phyloP scores from a whole-genome alignment of 2,888 invertebrate genomes.

The Dryadula phaetusa region DNA sequence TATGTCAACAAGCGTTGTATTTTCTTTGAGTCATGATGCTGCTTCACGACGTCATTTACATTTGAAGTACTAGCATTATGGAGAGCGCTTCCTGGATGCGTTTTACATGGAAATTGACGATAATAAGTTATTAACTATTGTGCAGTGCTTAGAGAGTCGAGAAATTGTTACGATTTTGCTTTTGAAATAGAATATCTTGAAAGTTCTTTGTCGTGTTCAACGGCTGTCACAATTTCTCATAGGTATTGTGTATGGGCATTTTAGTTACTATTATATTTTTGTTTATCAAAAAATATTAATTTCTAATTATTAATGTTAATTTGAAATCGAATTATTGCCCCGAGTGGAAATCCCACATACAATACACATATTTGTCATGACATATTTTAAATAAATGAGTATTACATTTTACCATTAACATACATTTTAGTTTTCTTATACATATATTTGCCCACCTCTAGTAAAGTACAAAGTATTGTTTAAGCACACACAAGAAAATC shows the following conservation, averaged over 20 bases:
- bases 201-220: neutral
- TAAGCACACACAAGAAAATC: neutral
- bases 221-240: neutral
- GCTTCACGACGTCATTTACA: slow-evolving; percentile 41
- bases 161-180: slow-evolving; percentile 14
- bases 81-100: slow-evolving; percentile 37
- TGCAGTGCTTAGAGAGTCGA: slow-evolving; percentile 3
- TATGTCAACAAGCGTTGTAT: slow-evolving; percentile 22
- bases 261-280: too few relatives aligned
- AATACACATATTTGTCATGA: too few relatives aligned
- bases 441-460: slow-evolving; percentile 4
- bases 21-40: slow-evolving; percentile 18
- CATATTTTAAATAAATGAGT: too few relatives aligned
- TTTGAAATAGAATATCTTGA: slow-evolving; percentile 11
- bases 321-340: too few relatives aligned
- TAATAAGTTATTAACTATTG: slow-evolving; percentile 37
- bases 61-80: slow-evolving; percentile 37
- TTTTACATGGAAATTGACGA: slow-evolving; percentile 41
- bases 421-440: neutral
- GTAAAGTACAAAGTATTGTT: slow-evolving; percentile 4
- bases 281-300: too few relatives aligned
- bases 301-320: too few relatives aligned
- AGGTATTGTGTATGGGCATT: neutral
- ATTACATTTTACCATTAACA: too few relatives aligned
- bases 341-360: too few relatives aligned